These are phyloP conservation scores for Aphis craccivora DNA, from an alignment of 1,140 invertebrate species.

Conservation along the genomic window DNA sequence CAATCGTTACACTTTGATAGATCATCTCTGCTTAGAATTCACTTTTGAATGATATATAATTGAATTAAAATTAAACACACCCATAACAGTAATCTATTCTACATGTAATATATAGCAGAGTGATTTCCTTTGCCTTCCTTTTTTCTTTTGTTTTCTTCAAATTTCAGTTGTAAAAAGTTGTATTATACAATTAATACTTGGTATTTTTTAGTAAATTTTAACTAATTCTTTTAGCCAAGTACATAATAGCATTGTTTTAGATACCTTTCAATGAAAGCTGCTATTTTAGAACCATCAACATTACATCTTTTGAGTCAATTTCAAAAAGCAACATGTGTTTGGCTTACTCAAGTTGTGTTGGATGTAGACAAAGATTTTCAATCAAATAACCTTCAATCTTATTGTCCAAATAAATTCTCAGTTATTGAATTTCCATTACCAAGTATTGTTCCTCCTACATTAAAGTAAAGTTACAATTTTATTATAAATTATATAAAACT, in stretches of 20 bases:
- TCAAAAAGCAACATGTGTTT: slow-evolving; percentile 81
- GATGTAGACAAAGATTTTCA: slow-evolving; percentile 52
- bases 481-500: slow-evolving; percentile 65
- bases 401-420: slow-evolving; percentile 68
- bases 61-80: too few relatives aligned
- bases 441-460: slow-evolving; percentile 69
- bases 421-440: slow-evolving; percentile 74
- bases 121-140: too few relatives aligned
- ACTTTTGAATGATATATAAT: too few relatives aligned
- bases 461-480: slow-evolving; percentile 73
- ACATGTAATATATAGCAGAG: too few relatives aligned
- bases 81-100: too few relatives aligned
- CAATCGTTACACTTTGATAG: too few relatives aligned
- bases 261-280: slow-evolving; percentile 73
- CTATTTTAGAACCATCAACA: slow-evolving; percentile 76
- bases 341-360: slow-evolving; percentile 80
- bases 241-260: slow-evolving; percentile 63
- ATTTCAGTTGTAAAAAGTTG: not conserved
- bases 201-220: not conserved
- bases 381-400: slow-evolving; percentile 63
- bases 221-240: not conserved
- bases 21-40: too few relatives aligned
- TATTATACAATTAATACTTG: not conserved
- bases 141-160: too few relatives aligned
- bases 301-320: slow-evolving; percentile 76